These are phyloP conservation scores for Trichonephila clavipes DNA, from an alignment of 1,140 invertebrate species.

Conservation along the genomic window DNA sequence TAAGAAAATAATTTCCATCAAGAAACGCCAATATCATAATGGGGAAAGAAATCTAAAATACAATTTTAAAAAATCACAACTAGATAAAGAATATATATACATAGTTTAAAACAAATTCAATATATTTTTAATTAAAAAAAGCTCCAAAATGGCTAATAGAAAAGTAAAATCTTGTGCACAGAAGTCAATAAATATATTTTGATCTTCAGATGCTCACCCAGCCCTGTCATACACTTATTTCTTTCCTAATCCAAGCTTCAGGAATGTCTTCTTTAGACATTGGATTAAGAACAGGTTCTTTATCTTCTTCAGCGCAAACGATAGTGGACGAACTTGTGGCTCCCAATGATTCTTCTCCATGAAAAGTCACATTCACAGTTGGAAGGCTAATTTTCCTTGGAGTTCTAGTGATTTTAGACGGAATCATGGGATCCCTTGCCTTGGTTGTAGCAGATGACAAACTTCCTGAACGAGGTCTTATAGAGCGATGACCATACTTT, in stretches of 20 bases:
- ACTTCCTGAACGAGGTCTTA: constrained; percentile 78
- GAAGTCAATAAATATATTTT: constrained; percentile 21
- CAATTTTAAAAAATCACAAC: too few species aligned
- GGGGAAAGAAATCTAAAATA: too few species aligned
- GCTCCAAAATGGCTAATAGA: background rate
- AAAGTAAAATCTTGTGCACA: constrained; percentile 21
- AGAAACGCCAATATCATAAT: too few species aligned
- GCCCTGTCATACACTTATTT: constrained; percentile 54
- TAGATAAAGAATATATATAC: too few species aligned
- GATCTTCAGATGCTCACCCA: background rate
- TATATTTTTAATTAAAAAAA: background rate
- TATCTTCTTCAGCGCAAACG: constrained; percentile 75
- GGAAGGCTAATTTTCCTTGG: constrained; percentile 78
- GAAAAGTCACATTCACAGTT: constrained; percentile 75
- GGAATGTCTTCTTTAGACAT: constrained; percentile 64
- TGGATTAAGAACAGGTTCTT: constrained; percentile 54
- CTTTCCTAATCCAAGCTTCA: constrained; percentile 62
- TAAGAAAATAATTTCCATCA: too few species aligned
- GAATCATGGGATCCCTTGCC: constrained; percentile 54
- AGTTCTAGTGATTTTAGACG: constrained; percentile 56
- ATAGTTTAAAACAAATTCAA: too few species aligned
- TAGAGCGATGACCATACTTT: constrained; percentile 63
- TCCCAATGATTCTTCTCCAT: constrained; percentile 68
- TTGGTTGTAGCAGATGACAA: constrained; percentile 74
- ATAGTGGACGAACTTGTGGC: constrained; percentile 77